Evolutionary conservation across 2,888 invertebrate genomes (phyloP).

Genomic region (Boloria euphrosyne): DNA sequence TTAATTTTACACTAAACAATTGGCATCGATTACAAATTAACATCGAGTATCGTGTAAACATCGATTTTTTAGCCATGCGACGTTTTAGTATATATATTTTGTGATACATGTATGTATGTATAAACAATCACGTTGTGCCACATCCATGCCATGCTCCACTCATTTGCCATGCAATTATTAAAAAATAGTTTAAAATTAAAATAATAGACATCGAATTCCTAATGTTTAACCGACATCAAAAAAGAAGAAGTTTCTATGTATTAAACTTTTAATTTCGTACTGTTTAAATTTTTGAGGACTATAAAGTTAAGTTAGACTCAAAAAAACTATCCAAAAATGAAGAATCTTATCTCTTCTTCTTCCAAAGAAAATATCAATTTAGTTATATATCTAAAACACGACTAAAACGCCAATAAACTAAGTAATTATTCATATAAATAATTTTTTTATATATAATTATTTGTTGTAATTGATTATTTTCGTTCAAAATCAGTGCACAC

Average conservation of each 20-base stretch:
- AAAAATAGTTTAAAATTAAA: neutral
- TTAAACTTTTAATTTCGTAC: too few relatives aligned
- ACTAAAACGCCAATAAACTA: too few relatives aligned
- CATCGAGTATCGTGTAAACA: neutral
- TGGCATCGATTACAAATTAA: too few relatives aligned
- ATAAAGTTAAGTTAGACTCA: too few relatives aligned
- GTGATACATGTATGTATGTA: slow-evolving; percentile 18
- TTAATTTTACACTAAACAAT: neutral
- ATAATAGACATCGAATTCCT: neutral
- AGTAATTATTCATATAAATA: too few relatives aligned
- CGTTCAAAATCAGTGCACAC: slow-evolving; percentile 6
- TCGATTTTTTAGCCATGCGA: slow-evolving; percentile 8
- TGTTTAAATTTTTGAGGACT: too few relatives aligned
- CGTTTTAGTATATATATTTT: slow-evolving; percentile 9
- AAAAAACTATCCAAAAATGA: too few relatives aligned
- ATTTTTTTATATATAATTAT: neutral
- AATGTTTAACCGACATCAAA: too few relatives aligned
- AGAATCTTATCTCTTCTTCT: too few relatives aligned
- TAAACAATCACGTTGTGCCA: slow-evolving; percentile 73
- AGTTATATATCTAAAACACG: too few relatives aligned
- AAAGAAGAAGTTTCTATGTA: too few relatives aligned
- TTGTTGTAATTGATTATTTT: neutral
- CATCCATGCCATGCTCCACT: slow-evolving; percentile 53
- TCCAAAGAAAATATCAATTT: too few relatives aligned
- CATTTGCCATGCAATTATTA: slow-evolving; percentile 35